These are phyloP conservation scores for Phyllostomus hastatus DNA, from an alignment of 2,113 vertebrate genomes.

Conservation along the genomic window DNA sequence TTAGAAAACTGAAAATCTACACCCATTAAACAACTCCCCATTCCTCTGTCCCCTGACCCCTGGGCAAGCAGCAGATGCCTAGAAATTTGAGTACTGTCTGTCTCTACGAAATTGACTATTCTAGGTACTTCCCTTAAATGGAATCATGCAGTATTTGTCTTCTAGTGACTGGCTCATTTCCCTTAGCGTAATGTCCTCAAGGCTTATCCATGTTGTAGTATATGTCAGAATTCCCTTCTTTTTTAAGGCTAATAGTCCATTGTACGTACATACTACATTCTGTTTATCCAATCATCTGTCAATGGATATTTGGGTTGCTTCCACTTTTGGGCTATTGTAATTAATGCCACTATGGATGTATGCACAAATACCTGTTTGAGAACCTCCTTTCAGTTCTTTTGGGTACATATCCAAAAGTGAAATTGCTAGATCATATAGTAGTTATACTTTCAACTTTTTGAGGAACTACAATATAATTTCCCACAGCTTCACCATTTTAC, in stretches of 20 bases:
- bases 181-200: not conserved
- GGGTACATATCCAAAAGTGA: not conserved
- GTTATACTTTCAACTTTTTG: not conserved
- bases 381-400: not conserved
- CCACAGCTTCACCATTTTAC: not conserved
- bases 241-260: not conserved
- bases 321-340: not conserved
- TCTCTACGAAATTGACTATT: not conserved
- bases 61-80: not conserved
- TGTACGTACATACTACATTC: not conserved
- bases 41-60: not conserved
- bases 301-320: not conserved
- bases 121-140: not conserved
- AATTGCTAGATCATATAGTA: not conserved
- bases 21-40: not conserved
- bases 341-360: not conserved
- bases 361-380: not conserved
- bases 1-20: not conserved
- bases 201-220: not conserved
- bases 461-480: not conserved
- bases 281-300: not conserved
- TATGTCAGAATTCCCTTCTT: not conserved
- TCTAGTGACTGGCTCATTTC: conserved; percentile 1
- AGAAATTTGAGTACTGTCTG: not conserved
- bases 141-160: not conserved